Conservation (phyloP, 2,797 vertebrate genomes). For the Lacerta viridis region DNA sequence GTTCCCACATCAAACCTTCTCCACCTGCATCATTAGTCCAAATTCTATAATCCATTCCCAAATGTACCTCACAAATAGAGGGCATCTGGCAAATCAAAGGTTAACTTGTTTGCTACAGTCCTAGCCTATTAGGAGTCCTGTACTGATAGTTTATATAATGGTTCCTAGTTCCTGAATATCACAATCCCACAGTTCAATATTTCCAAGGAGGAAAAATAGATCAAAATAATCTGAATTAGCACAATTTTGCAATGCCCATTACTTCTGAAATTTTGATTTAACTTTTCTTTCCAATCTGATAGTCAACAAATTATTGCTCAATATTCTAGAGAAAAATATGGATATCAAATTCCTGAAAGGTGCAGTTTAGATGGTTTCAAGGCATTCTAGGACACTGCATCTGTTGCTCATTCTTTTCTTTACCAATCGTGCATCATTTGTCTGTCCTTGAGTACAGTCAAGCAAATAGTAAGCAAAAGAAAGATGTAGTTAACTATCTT, state of each 20-base stretch:
- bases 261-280: neutral
- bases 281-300: slow-evolving; percentile 37
- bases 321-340: slow-evolving; percentile 37
- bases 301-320: slow-evolving; percentile 66
- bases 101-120: neutral
- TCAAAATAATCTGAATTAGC: slow-evolving; percentile 27
- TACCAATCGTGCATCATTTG: slow-evolving; percentile 17
- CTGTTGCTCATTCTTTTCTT: neutral
- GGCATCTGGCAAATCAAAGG: neutral
- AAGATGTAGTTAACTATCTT: slow-evolving; percentile 29
- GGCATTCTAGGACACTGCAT: slow-evolving; percentile 16
- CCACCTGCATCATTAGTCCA: neutral
- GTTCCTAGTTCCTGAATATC: neutral
- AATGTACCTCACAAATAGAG: neutral
- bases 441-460: slow-evolving; percentile 14
- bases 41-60: neutral
- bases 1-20: neutral
- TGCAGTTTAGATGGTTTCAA: slow-evolving; percentile 35
- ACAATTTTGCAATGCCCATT: slow-evolving; percentile 37
- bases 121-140: neutral
- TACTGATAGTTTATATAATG: neutral
- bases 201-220: neutral
- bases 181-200: neutral
- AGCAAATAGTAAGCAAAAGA: slow-evolving; percentile 24
- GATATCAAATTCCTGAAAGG: slow-evolving; percentile 51